Evolutionary conservation across 30 jellyfish, hydroid and myxozoan genomes (phyloP).

Genomic region (Hydra vulgaris): DNA sequence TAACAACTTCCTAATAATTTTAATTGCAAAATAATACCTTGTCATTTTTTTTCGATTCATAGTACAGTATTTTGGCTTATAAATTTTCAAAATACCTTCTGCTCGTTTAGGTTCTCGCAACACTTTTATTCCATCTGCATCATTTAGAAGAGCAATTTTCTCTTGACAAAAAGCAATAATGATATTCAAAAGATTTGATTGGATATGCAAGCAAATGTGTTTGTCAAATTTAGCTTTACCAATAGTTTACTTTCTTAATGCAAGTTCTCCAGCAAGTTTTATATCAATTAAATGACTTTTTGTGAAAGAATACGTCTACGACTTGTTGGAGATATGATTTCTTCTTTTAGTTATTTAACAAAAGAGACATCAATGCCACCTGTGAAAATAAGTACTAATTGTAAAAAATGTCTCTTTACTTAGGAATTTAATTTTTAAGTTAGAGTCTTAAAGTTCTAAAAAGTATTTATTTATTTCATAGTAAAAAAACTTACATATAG

Average conservation of each 20-base stretch:
- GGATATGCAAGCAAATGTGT: background rate
- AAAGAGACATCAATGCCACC: slow-evolving; percentile 10
- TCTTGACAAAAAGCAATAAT: background rate
- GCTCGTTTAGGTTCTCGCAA: slow-evolving; percentile 12
- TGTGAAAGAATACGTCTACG: background rate
- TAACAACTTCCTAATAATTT: background rate
- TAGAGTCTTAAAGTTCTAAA: background rate
- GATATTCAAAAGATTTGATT: background rate
- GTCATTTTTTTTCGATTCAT: background rate
- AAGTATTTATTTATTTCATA: no score
- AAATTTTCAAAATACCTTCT: background rate
- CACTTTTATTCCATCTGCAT: background rate
- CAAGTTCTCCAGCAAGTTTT: slow-evolving; percentile 17
- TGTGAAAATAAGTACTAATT: no score
- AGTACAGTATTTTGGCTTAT: slow-evolving; percentile 4
- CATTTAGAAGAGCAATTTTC: background rate
- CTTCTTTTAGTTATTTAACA: background rate
- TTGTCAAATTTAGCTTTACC: slow-evolving; percentile 5
- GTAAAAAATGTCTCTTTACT: no score
- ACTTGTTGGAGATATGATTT: background rate
- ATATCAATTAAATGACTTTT: slow-evolving; percentile 14
- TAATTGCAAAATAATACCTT: background rate
- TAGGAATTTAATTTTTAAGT: no score
- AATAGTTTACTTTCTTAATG: background rate
- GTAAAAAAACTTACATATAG: slow-evolving; percentile 3